Conservation (phyloP, 2,113 vertebrate species). For the Thamnaconus septentrionalis region DNA sequence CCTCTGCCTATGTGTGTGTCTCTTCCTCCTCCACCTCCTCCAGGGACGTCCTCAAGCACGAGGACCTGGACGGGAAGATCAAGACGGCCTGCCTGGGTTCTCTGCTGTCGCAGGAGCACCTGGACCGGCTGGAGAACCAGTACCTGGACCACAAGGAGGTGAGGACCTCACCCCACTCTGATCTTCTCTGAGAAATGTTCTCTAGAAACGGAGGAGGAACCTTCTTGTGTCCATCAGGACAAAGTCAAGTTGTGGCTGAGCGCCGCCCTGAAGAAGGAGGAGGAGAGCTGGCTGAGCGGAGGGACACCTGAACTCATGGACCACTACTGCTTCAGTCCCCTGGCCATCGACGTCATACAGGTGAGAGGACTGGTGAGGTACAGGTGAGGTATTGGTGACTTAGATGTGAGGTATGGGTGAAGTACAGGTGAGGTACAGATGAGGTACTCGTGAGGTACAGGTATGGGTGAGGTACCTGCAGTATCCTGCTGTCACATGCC, state of each 20-base stretch:
- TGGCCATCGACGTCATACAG: constrained; percentile 86
- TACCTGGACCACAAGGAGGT: constrained; percentile 79
- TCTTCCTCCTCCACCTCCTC: constrained; percentile 22
- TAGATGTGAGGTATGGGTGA: neutral
- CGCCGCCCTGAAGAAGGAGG: constrained; percentile 78
- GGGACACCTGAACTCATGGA: constrained; percentile 75
- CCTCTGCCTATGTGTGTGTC: neutral
- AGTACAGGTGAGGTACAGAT: neutral
- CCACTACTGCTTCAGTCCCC: constrained; percentile 77
- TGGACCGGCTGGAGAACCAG: constrained; percentile 73
- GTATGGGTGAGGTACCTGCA: too few species aligned
- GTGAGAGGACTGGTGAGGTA: constrained; percentile 52
- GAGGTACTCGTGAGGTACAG: neutral
- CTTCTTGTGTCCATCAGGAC: constrained; percentile 30
- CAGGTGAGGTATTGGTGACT: neutral
- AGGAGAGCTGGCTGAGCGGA: constrained; percentile 75
- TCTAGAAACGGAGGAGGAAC: too few species aligned
- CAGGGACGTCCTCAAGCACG: constrained; percentile 81
- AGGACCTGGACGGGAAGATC: constrained; percentile 71
- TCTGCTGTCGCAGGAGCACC: constrained; percentile 73
- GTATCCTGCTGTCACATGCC: too few species aligned
- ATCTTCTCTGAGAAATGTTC: too few species aligned
- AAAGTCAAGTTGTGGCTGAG: constrained; percentile 67
- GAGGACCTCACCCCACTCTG: too few species aligned
- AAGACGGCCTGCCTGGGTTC: constrained; percentile 72